Conservation (phyloP, 2,113 vertebrate genomes). For the Varanus salvator region DNA sequence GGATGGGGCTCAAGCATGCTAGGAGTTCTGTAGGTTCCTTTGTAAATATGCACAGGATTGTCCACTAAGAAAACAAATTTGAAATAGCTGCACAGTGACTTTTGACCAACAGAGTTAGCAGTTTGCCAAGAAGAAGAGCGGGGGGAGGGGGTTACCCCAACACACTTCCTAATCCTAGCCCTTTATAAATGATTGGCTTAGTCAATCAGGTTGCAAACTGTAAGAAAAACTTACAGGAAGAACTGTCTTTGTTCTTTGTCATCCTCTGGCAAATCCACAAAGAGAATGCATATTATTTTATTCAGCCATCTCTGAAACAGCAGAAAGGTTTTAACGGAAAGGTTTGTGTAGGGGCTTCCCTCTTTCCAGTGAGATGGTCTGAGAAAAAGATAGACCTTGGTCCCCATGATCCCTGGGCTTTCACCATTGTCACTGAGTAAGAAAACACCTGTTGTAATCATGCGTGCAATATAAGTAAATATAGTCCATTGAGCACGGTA, state of each 20-base stretch:
- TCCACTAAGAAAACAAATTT: neutral
- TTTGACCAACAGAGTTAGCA: neutral
- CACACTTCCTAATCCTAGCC: too few relatives aligned
- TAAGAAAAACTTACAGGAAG: too few relatives aligned
- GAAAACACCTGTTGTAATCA: neutral
- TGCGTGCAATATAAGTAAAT: neutral
- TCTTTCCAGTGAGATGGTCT: neutral
- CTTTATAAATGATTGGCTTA: too few relatives aligned
- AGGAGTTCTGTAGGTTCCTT: too few relatives aligned
- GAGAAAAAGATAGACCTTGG: neutral
- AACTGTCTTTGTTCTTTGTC: neutral
- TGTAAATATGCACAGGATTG: too few relatives aligned
- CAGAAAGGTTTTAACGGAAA: neutral
- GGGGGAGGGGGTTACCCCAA: too few relatives aligned
- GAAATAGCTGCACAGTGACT: neutral
- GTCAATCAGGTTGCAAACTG: too few relatives aligned
- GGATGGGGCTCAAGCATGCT: too few relatives aligned
- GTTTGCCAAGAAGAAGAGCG: neutral
- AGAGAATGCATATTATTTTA: neutral
- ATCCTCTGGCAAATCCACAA: conserved; percentile 1
- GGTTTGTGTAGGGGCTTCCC: too few relatives aligned
- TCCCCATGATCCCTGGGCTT: neutral
- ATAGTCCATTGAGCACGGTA: neutral
- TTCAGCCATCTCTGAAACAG: neutral
- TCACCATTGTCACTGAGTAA: neutral